These are phyloP conservation scores for Perdita meconis DNA, from an alignment of 2,888 invertebrate species.

Conservation along the genomic window DNA sequence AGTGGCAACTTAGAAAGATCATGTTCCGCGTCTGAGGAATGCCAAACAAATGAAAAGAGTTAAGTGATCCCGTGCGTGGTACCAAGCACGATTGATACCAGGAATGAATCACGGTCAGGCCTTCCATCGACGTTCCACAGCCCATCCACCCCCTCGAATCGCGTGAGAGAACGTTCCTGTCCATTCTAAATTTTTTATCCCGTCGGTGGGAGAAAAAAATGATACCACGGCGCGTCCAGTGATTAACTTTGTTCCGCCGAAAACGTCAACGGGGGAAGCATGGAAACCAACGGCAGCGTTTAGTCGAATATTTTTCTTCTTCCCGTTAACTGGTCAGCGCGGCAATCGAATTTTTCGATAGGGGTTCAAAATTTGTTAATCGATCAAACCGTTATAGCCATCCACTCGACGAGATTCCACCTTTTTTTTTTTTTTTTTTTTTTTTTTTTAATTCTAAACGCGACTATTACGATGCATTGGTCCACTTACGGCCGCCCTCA, in stretches of 20 bases:
- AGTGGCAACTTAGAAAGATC: constrained; percentile 8
- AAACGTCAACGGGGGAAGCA: not conserved
- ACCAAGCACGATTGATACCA: constrained; percentile 42
- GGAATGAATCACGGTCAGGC: constrained; percentile 46
- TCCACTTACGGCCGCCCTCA: constrained; percentile 9
- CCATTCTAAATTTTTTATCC: constrained; percentile 21
- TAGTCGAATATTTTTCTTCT: constrained; percentile 24
- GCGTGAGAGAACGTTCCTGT: constrained; percentile 4
- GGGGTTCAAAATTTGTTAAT: constrained; percentile 17
- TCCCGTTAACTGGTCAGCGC: not conserved
- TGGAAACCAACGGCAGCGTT: not conserved
- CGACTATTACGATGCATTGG: constrained; percentile 32
- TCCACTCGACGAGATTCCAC: too few species aligned
- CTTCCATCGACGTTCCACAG: not conserved
- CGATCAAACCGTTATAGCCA: constrained; percentile 10
- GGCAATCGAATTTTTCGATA: constrained; percentile 16
- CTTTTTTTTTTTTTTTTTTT: not conserved
- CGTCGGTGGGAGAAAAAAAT: not conserved
- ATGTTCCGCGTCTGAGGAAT: not conserved
- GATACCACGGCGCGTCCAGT: constrained; percentile 11
- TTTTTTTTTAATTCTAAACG: constrained; percentile 2
- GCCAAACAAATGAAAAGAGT: not conserved
- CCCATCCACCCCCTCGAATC: constrained; percentile 9
- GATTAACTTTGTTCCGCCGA: constrained; percentile 18
- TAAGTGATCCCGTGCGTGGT: constrained; percentile 17